Conservation (phyloP, 1,140 invertebrate genomes). For the Parapsyche elsis region DNA sequence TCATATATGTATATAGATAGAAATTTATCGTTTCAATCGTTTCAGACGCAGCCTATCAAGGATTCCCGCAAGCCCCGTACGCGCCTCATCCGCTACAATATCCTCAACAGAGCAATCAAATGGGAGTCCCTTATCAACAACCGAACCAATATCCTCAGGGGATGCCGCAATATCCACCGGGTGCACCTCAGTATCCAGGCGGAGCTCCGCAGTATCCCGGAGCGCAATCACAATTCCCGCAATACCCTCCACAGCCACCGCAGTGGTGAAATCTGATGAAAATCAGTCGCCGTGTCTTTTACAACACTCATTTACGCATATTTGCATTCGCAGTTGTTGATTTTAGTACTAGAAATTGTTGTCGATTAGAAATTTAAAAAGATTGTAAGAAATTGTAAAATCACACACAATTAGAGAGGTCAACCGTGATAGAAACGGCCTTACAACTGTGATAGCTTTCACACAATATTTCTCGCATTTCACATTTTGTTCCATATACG, state of each 20-base stretch:
- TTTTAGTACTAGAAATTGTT: slow-evolving; percentile 8
- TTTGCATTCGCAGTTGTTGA: slow-evolving; percentile 12
- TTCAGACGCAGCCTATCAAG: slow-evolving; percentile 47
- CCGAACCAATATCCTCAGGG: slow-evolving; percentile 31
- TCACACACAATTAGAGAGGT: background rate
- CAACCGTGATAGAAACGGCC: background rate
- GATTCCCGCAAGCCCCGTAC: slow-evolving; percentile 58
- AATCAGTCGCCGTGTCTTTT: background rate
- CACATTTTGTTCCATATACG: background rate
- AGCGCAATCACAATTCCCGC: background rate
- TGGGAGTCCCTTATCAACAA: slow-evolving; percentile 54
- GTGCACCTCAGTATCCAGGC: slow-evolving; percentile 57
- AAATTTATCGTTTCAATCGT: background rate
- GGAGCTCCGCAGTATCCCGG: slow-evolving; percentile 58
- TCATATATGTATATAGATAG: background rate
- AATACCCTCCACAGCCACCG: slow-evolving; percentile 58
- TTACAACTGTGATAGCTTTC: slow-evolving; percentile 25
- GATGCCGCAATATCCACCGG: slow-evolving; percentile 53
- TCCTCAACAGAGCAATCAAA: slow-evolving; percentile 50
- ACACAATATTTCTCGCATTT: background rate
- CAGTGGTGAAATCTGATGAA: slow-evolving; percentile 51
- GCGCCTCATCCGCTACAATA: slow-evolving; percentile 60
- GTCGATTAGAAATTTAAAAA: background rate
- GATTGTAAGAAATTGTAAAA: background rate
- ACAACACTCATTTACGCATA: slow-evolving; percentile 6